These are phyloP conservation scores for Aphelinus certus DNA, from an alignment of 1,140 invertebrate genomes.

Conservation along the genomic window DNA sequence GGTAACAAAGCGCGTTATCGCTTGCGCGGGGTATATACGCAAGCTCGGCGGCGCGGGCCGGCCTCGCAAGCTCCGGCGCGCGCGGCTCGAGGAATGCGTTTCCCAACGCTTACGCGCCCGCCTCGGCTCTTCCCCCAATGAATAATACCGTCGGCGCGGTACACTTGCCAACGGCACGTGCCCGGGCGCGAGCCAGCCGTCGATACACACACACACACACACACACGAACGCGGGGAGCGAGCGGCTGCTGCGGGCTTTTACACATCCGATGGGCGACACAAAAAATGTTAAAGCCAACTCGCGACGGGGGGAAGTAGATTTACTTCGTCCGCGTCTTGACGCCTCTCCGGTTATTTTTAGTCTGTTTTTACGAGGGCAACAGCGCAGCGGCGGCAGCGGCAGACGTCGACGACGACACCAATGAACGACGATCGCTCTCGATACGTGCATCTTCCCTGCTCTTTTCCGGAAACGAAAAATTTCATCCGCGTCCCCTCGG, in stretches of 20 bases:
- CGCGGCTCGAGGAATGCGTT: constrained; percentile 5
- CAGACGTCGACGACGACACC: not conserved
- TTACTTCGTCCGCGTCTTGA: constrained; percentile 2
- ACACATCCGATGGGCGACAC: constrained; percentile 9
- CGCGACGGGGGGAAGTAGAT: constrained; percentile 10
- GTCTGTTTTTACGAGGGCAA: constrained; percentile 27
- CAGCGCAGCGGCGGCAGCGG: not conserved
- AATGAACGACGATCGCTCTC: too few species aligned
- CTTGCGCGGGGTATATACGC: too few species aligned
- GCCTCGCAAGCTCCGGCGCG: not conserved
- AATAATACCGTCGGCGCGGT: constrained; percentile 1
- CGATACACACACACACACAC: constrained; percentile 4
- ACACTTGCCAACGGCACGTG: constrained; percentile 23
- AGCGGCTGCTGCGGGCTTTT: too few species aligned
- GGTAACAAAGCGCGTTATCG: too few species aligned
- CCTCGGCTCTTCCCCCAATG: not conserved
- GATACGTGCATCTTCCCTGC: not conserved
- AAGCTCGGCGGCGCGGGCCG: not conserved
- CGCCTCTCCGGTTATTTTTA: constrained; percentile 10
- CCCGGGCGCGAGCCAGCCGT: constrained; percentile 1
- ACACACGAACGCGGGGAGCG: too few species aligned
- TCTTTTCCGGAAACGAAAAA: constrained; percentile 11
- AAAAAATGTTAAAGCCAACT: constrained; percentile 11
- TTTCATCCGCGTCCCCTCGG: not conserved
- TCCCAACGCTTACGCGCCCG: not conserved